Percentiles rank a stretch among this genome's conserved stretches.
Evolutionary conservation across 2,797 vertebrate species (phyloP).

Genomic region (Heliangelus exortis): DNA sequence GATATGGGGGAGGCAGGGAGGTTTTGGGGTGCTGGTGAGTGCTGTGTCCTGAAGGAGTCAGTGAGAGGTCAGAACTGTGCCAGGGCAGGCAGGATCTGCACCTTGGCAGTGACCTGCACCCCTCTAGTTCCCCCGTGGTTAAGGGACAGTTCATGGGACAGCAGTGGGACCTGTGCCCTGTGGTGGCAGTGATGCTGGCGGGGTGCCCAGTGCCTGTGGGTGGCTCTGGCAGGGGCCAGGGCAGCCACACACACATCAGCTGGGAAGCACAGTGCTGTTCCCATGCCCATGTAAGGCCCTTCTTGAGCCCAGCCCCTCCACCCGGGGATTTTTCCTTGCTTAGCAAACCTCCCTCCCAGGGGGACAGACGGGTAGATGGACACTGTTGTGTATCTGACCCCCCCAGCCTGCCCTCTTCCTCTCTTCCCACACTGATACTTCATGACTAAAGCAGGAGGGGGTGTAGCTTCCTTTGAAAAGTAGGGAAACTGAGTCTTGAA

Average conservation of each 20-base stretch:
- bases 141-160: neutral
- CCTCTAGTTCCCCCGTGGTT: neutral
- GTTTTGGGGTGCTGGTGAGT: neutral
- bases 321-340: constrained; percentile 57
- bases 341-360: constrained; percentile 19
- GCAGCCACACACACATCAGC: neutral
- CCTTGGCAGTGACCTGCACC: neutral
- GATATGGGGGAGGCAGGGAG: neutral
- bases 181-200: neutral
- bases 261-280: neutral
- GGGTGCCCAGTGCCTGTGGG: neutral
- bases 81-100: neutral
- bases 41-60: neutral
- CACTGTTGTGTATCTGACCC: neutral
- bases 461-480: neutral
- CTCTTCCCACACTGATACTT: neutral
- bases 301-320: neutral
- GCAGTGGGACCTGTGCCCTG: neutral
- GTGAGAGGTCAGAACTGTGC: neutral
- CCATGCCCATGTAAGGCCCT: constrained; percentile 70
- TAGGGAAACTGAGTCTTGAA: neutral
- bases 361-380: neutral
- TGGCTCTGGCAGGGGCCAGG: neutral
- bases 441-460: neutral
- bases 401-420: neutral